Conservation (phyloP, 1,140 invertebrate species). For the Aphis gossypii region DNA sequence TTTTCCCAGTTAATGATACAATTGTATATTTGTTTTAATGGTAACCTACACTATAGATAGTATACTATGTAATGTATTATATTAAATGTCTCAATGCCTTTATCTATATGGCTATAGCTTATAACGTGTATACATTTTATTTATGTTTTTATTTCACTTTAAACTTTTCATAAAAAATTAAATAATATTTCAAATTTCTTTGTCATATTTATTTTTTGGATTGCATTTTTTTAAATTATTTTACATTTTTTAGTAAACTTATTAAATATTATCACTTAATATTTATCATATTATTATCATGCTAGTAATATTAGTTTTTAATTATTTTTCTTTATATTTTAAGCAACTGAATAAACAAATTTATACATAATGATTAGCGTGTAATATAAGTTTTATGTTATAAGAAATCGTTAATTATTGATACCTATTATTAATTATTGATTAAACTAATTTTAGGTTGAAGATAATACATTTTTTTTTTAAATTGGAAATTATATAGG, state of each 20-base stretch:
- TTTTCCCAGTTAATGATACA: not conserved
- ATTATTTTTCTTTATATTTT: not conserved
- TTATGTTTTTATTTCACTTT: not conserved
- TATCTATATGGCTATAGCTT: not conserved
- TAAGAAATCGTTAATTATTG: not conserved
- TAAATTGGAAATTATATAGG: not conserved
- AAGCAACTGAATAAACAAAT: not conserved
- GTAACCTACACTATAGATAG: not conserved
- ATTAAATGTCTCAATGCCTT: too few species aligned
- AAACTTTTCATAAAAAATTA: not conserved
- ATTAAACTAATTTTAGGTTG: not conserved
- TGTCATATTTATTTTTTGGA: not conserved
- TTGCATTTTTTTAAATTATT: not conserved
- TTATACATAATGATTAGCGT: not conserved
- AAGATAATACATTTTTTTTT: not conserved
- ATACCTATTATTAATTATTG: not conserved
- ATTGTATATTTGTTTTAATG: too few species aligned
- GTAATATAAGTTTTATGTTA: not conserved
- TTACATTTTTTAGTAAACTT: not conserved
- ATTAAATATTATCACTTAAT: not conserved
- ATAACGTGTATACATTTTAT: not conserved
- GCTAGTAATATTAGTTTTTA: not conserved
- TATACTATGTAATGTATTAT: not conserved
- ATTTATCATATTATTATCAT: not conserved
- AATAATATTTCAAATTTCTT: not conserved